A percentile compares a stretch with the other conserved stretches of the same genome.
Conservation (phyloP, 2,888 invertebrate species). For the Augiades crinisus region DNA sequence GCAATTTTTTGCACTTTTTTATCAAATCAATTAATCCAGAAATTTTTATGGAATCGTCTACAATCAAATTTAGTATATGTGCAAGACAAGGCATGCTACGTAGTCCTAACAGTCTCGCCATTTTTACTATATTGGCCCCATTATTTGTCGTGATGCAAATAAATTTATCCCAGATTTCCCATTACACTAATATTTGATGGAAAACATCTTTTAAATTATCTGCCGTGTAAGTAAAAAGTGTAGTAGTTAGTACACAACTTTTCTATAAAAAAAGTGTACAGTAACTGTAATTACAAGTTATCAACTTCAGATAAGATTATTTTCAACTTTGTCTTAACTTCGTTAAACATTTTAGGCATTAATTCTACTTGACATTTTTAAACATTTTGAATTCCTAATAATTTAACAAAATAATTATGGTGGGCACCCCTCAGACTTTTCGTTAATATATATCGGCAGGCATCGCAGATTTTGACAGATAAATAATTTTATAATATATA, state of each 20-base stretch:
- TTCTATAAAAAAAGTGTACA: neutral
- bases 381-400: slow-evolving; percentile 2
- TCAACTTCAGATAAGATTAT: neutral
- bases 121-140: neutral
- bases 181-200: too few species aligned
- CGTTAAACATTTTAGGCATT: neutral
- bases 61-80: neutral
- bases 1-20: neutral
- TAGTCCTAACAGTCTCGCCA: too few species aligned
- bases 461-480: slow-evolving; percentile 21
- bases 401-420: slow-evolving; percentile 2
- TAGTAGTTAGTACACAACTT: neutral
- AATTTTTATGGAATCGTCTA: neutral
- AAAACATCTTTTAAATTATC: too few species aligned
- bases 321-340: too few species aligned
- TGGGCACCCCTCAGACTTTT: slow-evolving; percentile 7
- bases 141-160: too few species aligned
- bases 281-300: neutral
- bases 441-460: slow-evolving; percentile 14
- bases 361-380: too few species aligned
- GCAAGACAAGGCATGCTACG: too few species aligned
- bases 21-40: neutral
- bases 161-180: too few species aligned
- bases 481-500: too few species aligned
- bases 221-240: too few species aligned